These are phyloP conservation scores for Labeo catla DNA, from an alignment of 2,113 vertebrate species.

Conservation along the genomic window DNA sequence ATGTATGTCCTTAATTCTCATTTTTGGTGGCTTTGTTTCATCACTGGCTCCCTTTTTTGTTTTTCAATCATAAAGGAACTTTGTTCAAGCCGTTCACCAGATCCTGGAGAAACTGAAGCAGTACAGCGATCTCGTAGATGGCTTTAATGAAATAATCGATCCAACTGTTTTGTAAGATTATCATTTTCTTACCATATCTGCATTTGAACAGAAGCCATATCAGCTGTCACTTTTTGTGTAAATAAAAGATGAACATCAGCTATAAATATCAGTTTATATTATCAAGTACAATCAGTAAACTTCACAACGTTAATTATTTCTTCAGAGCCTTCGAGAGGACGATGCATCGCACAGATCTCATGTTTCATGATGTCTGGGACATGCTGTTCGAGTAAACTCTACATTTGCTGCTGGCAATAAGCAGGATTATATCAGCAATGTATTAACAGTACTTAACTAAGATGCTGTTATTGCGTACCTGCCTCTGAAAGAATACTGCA, in stretches of 20 bases:
- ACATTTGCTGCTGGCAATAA: not conserved
- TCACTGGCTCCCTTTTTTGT: not conserved
- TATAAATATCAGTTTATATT: not conserved
- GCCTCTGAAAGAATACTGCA: not conserved
- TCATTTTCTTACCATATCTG: not conserved
- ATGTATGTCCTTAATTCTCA: not conserved
- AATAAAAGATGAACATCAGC: not conserved
- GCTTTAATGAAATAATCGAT: not conserved
- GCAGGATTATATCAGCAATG: not conserved
- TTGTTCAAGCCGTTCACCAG: not conserved
- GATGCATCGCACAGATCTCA: fast-evolving
- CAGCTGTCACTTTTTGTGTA: not conserved
- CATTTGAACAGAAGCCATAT: not conserved
- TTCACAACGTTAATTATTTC: not conserved
- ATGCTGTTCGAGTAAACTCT: not conserved
- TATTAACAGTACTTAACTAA: not conserved
- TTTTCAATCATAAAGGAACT: not conserved
- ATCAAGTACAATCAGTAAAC: not conserved
- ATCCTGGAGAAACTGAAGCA: not conserved
- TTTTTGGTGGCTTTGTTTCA: not conserved
- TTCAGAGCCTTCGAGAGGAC: not conserved
- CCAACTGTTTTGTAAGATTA: not conserved
- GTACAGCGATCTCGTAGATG: not conserved
- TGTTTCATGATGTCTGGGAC: not conserved
- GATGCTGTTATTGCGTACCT: not conserved